Base-by-base conservation (phyloP, 2,888 invertebrate genomes). In the Coleophora flavipennella region DNA sequence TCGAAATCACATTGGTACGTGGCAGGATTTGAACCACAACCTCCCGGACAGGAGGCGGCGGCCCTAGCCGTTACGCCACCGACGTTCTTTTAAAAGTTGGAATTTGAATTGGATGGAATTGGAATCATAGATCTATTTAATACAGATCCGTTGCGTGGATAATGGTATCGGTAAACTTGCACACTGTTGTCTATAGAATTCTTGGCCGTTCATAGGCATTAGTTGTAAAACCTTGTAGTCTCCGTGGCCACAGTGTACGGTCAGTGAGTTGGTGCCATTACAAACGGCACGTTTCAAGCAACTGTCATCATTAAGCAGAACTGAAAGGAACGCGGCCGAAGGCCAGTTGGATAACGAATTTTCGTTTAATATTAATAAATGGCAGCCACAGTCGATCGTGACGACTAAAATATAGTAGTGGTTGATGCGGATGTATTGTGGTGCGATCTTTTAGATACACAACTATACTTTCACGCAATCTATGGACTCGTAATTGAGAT, bases 321-420 rank as follows among this genome's bases (percentile, higher is more conserved):
- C 79, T 74, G 81, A 83, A 83, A 83, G 81, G 80, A 76, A 70
- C 77, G 58, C 50, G 53, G 63, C 59, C 71, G 80, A 79, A 83
- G 83, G 84, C 79, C 72, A 74, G 62, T 67, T 75, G 77, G 71
- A 81, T 81, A 80, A 80, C 80, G 79, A 79, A 83, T 81, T 83
- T 84, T 81, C 75, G 73, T 79, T 79, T 75, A 74, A 75, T 79
- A 77, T 79, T 78, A 77, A 78, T 79, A 78, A 78, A 75, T 73
- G 68, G 69, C 71, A 69, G 67, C 66, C 71, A 71, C 63, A 69
- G 72, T 59, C 62, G 68, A 70, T 77, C 75, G 77, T 79, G 76
- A 73, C 72, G 67, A 70, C 63, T 11, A 29, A 4, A 10, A 29
- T 11, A 20, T 20, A 20, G 20, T 20, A 63, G 62, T 65, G 59